Conservation (phyloP, 2,888 invertebrate genomes). For the Ptychoptera albimana region DNA sequence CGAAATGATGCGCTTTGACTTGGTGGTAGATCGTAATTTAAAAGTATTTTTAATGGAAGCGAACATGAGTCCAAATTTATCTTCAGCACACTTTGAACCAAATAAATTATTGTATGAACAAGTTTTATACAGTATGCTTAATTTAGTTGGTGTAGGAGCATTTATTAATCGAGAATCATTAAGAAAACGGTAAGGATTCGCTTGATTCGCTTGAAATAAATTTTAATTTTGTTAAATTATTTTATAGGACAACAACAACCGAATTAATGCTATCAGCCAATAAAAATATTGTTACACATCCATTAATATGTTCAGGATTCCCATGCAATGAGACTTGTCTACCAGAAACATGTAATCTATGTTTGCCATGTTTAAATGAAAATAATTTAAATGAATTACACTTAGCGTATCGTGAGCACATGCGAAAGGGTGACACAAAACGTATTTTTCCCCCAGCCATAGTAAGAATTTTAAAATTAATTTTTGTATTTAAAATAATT, state of each 20-base stretch:
- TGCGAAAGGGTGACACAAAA: conserved; percentile 62
- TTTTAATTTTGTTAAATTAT: background rate
- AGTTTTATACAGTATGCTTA: conserved; percentile 69
- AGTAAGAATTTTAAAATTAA: conserved; percentile 17
- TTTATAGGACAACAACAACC: conserved; percentile 32
- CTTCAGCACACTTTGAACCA: conserved; percentile 80
- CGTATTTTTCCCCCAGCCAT: conserved; percentile 66
- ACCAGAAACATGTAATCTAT: conserved; percentile 53
- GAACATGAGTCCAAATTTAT: conserved; percentile 96
- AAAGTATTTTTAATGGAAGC: conserved; percentile 85
- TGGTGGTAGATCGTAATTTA: conserved; percentile 74
- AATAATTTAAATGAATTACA: conserved; percentile 42
- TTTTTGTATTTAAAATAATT: conserved; percentile 2
- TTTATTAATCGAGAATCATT: conserved; percentile 30
- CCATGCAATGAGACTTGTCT: conserved; percentile 46
- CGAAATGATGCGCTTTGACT: conserved; percentile 89
- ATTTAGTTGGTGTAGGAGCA: conserved; percentile 57
- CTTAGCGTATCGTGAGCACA: conserved; percentile 61
- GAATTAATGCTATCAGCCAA: conserved; percentile 53
- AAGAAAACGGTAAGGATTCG: conserved; percentile 25
- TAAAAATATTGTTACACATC: conserved; percentile 64
- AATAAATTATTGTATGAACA: conserved; percentile 85
- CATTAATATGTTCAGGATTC: conserved; percentile 44
- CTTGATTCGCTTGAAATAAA: background rate
- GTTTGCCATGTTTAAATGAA: conserved; percentile 55